Evolutionary conservation across 1,140 invertebrate genomes (phyloP), one percentile per base, ranked within the genome.

Genomic region (Harpegnathos saltator): DNA sequence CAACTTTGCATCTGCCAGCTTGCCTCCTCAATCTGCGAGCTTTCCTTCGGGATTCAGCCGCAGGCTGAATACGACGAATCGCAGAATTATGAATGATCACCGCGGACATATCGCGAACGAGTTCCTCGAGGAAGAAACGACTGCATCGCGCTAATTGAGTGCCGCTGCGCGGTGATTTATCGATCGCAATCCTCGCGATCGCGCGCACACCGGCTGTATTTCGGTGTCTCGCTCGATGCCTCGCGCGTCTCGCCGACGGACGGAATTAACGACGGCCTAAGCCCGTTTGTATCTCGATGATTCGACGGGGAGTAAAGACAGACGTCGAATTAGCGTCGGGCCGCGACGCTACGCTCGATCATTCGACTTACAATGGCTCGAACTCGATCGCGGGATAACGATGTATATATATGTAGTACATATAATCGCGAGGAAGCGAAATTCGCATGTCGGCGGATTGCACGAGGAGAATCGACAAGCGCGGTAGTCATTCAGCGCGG

Each of bases 311-410:
- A 86, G 44, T 58, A 19, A 33, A 52, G 62, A 81, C 44, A 77
- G 44, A 26, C 56, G 69, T 75, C 58, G 69, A 86, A 82, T 86
- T 86, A 85, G 24, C 54, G 52, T 54, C 38, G 56, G 9, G 12
- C 2, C 54, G 54, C 15, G 50, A 56, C 22, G n/a, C 22, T 68
- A 1, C 33, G 9, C 19, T 81, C 63, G 33, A 77, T 86, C 71
- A 69, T 44, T 86, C 52, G 29, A 68, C 15, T 1, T 54, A 65
- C 22, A 68, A 17, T 38, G 29, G 19, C 12, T 5, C 22, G n/a
- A n/a, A n/a, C n/a, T 0, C 22, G 29, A 65, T 77, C 29, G n/a
- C n/a, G 19, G 5, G 29, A 22, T 44, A 44, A 44, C 19, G 59
- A 48, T 38, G 33, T 69, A 78, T 56, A 69, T 33, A 33, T 33